These are phyloP conservation scores for Aegotheles bennettii DNA, from an alignment of 2,113 vertebrate species.

Conservation along the genomic window DNA sequence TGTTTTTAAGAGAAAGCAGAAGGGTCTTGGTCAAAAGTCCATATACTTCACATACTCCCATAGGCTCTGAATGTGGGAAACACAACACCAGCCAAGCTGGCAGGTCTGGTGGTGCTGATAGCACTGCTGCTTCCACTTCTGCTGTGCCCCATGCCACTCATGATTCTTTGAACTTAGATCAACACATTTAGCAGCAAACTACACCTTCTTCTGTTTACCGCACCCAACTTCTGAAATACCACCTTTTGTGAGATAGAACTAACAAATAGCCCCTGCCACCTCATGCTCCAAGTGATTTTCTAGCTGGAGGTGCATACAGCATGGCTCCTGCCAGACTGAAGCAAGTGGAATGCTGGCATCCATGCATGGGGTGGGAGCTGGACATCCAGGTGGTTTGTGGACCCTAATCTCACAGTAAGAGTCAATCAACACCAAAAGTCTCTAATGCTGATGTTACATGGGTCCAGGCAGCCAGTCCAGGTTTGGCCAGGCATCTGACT, in stretches of 20 bases:
- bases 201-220: neutral
- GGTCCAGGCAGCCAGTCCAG: neutral
- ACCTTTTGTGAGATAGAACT: neutral
- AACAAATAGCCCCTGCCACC: neutral
- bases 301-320: neutral
- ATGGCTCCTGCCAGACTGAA: neutral
- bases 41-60: neutral
- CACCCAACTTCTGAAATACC: neutral
- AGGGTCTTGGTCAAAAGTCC: neutral
- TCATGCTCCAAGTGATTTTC: neutral
- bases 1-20: neutral
- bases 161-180: neutral
- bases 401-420: neutral
- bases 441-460: rapidly evolving
- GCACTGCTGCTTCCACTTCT: neutral
- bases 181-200: neutral
- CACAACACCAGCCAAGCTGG: neutral
- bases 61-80: neutral
- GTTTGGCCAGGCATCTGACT: neutral
- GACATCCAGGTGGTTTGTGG: neutral
- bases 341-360: neutral
- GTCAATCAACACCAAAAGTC: neutral
- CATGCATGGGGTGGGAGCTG: rapidly evolving
- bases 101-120: neutral
- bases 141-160: neutral